Conservation (phyloP, 1,140 invertebrate genomes). For the Goniozus legneri region DNA sequence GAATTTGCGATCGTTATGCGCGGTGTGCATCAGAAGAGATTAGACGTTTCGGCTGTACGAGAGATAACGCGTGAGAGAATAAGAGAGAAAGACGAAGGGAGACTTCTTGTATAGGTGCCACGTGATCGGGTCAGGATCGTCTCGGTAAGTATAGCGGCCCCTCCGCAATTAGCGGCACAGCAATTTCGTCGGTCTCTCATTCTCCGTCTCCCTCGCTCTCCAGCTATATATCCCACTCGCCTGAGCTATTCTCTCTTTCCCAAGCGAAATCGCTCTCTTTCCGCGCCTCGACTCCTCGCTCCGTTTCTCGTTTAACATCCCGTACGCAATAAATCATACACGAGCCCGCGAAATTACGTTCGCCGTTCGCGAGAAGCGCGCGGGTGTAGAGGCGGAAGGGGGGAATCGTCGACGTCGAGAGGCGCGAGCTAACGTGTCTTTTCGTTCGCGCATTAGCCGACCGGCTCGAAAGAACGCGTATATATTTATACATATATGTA, state of each 20-base stretch:
- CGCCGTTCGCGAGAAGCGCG: too few species aligned
- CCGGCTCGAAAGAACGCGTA: too few species aligned
- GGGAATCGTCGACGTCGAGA: constrained; percentile 5
- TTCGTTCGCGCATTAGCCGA: not conserved
- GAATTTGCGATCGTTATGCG: constrained; percentile 8
- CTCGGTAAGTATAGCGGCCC: constrained; percentile 13
- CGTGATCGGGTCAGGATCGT: constrained; percentile 10
- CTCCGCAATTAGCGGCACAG: constrained; percentile 20
- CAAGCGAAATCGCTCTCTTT: too few species aligned
- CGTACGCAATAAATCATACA: constrained; percentile 18
- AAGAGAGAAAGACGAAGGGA: too few species aligned
- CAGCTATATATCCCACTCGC: not conserved
- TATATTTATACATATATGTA: too few species aligned
- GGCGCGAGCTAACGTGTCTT: not conserved
- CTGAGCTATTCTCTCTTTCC: not conserved
- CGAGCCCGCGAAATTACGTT: constrained; percentile 19
- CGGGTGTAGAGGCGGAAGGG: too few species aligned
- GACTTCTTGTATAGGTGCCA: constrained; percentile 10
- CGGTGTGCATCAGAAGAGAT: constrained; percentile 13
- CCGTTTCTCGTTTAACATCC: constrained; percentile 13
- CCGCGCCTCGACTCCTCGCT: not conserved
- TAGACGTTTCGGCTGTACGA: constrained; percentile 9
- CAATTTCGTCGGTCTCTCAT: constrained; percentile 13
- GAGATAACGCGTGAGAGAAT: constrained; percentile 10
- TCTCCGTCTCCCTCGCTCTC: constrained; percentile 5